phyloP scores from a whole-genome alignment of 2,797 vertebrate species.

The Lates japonicus region DNA sequence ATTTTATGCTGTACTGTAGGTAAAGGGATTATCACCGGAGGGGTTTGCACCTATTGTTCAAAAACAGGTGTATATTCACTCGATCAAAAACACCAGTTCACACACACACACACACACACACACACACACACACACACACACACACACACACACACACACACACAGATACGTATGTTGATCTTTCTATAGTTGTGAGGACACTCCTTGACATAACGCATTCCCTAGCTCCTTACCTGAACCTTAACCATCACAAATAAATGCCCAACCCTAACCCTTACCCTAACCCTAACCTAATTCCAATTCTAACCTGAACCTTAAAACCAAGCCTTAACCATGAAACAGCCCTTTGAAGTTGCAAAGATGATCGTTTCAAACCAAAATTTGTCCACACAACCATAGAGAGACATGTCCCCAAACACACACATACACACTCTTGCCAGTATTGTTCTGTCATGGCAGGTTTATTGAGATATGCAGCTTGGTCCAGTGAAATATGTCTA shows the following conservation, averaged over 20 bases:
- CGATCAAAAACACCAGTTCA: slow-evolving; percentile 5
- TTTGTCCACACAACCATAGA: neutral
- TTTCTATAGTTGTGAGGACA: too few species aligned
- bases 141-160: slow-evolving; percentile 1
- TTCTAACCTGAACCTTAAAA: too few species aligned
- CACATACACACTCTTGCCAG: slow-evolving; percentile 5
- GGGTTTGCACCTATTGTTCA: slow-evolving; percentile 71
- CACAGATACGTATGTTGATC: neutral
- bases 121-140: neutral
- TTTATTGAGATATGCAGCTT: slow-evolving; percentile 37
- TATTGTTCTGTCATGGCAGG: slow-evolving; percentile 49
- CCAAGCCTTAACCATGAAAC: too few species aligned
- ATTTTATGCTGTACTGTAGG: slow-evolving; percentile 71
- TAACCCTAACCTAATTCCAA: too few species aligned
- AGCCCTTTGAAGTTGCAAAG: too few species aligned
- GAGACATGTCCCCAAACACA: neutral
- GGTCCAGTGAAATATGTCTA: slow-evolving; percentile 38
- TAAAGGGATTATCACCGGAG: slow-evolving; percentile 74
- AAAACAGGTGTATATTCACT: slow-evolving; percentile 52
- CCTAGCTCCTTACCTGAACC: too few species aligned
- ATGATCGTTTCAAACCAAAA: too few species aligned
- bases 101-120: slow-evolving; percentile 4
- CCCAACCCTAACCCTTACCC: too few species aligned
- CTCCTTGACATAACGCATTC: too few species aligned
- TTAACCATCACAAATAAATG: too few species aligned